phyloP scores from a whole-genome alignment of 2,113 vertebrate genomes.

The Hemiscyllium ocellatum region DNA sequence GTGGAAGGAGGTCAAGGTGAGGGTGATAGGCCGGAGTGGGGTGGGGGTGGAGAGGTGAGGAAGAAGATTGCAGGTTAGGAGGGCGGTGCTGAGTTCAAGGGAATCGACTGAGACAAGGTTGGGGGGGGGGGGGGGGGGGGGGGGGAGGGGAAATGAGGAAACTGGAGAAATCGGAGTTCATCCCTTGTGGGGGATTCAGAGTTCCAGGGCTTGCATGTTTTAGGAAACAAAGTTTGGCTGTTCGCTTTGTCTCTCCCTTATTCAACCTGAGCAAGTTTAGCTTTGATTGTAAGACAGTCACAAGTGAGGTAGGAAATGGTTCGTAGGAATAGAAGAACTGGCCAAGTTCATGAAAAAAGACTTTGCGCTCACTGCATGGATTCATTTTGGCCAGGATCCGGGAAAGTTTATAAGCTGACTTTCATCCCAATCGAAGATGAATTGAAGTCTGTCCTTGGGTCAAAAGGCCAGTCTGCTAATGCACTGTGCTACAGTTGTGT shows the following conservation, averaged over 20 bases:
- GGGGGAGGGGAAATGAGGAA: too few species aligned
- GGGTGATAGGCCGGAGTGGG: too few species aligned
- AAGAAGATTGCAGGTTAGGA: too few species aligned
- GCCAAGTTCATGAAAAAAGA: not conserved
- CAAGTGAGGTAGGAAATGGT: not conserved
- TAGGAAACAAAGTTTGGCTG: not conserved
- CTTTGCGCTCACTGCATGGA: not conserved
- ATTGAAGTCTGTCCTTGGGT: not conserved
- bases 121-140: too few species aligned
- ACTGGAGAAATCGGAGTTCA: too few species aligned
- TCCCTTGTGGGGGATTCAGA: too few species aligned
- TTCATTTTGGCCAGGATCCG: not conserved
- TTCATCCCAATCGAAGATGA: not conserved
- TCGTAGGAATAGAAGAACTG: not conserved
- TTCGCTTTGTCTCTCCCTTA: not conserved
- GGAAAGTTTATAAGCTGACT: not conserved
- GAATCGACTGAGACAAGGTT: too few species aligned
- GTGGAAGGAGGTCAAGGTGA: too few species aligned
- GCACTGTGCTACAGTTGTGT: not conserved
- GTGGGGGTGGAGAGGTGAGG: too few species aligned
- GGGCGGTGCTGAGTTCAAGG: too few species aligned
- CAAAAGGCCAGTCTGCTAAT: not conserved
- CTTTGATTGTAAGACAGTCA: not conserved
- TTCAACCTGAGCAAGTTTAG: too few species aligned
- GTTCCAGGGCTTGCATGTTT: not conserved